These are phyloP conservation scores for Halichondria panicea DNA, from an alignment of 37 sponge, comb jelly and placozoan genomes.

Conservation along the genomic window DNA sequence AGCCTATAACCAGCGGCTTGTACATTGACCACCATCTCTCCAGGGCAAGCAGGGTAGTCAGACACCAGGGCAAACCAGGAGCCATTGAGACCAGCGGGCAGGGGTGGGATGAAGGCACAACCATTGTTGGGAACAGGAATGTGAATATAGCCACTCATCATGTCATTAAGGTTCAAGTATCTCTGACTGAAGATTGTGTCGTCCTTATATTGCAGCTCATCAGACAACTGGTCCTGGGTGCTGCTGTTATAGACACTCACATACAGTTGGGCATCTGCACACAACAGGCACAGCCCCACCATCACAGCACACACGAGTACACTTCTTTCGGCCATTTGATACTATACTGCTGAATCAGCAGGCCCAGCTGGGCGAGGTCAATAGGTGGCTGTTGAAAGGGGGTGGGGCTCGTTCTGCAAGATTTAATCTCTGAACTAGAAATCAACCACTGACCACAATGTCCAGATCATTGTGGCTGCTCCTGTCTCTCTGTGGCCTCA, in stretches of 20 bases:
- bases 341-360: too few species aligned
- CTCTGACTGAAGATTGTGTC: neutral
- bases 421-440: too few species aligned
- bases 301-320: neutral
- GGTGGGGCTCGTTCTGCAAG: too few species aligned
- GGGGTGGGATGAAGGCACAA: constrained; percentile 11
- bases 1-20: constrained; percentile 35
- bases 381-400: too few species aligned
- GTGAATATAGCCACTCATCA: constrained; percentile 2
- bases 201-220: neutral
- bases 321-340: too few species aligned
- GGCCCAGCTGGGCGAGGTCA: too few species aligned
- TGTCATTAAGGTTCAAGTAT: neutral
- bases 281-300: neutral
- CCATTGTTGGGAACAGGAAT: neutral
- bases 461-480: too few species aligned
- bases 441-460: too few species aligned
- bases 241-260: too few species aligned
- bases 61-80: constrained; percentile 32
- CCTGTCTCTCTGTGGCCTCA: too few species aligned
- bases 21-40: constrained; percentile 17
- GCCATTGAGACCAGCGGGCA: neutral
- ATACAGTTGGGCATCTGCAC: neutral
- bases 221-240: neutral
- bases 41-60: constrained; percentile 6